phyloP scores from a whole-genome alignment of 2,113 vertebrate genomes.

The Machaerirhynchus nigripectus region DNA sequence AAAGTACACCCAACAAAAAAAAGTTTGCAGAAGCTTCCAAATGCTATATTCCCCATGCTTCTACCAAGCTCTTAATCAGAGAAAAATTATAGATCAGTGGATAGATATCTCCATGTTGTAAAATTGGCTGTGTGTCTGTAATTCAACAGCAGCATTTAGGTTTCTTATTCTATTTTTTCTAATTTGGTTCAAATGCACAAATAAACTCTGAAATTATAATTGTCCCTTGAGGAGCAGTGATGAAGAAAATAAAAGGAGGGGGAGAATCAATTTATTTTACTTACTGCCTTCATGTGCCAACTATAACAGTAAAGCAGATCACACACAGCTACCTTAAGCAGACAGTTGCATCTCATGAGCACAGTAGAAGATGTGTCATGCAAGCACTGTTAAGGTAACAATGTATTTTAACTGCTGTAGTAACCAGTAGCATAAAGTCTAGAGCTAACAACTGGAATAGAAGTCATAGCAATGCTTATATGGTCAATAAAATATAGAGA shows the following conservation, averaged over 20 bases:
- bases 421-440: background rate
- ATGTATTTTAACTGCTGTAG: background rate
- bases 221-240: background rate
- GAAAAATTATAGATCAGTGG: background rate
- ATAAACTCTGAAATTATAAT: background rate
- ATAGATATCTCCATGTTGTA: background rate
- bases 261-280: background rate
- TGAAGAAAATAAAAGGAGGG: background rate
- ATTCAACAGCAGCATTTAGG: background rate
- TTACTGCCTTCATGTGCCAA: background rate
- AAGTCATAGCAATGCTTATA: background rate
- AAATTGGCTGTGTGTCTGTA: background rate
- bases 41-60: background rate
- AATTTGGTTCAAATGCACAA: background rate
- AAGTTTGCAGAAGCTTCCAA: background rate
- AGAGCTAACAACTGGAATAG: background rate
- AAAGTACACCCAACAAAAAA: background rate
- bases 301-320: background rate
- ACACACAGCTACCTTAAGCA: background rate
- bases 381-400: background rate
- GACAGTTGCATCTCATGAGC: background rate
- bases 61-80: background rate
- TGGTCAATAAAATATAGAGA: background rate
- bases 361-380: background rate
- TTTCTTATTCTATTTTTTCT: background rate